Evolutionary conservation across 2,888 invertebrate species (phyloP), one percentile per base, ranked within the genome.

Genomic region (Vesta saturnalis): DNA sequence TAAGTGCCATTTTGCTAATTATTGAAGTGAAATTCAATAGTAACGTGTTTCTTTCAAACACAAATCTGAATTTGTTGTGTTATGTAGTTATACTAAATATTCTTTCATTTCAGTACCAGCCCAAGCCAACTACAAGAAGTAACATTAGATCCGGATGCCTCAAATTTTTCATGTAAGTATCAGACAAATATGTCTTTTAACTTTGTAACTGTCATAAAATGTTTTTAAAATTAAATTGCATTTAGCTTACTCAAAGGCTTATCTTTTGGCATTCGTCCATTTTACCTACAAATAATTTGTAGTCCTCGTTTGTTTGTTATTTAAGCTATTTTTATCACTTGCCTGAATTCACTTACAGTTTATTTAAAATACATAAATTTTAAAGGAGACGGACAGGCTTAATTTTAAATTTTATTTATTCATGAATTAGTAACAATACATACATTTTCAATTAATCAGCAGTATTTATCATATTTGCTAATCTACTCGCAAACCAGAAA

Each of bases 111-210:
- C 88, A 92, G 92, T 80, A 90, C 90, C 62, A 91, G 90, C 80
- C 91, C 92, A 15, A 87, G 90, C 72, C 89, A 89, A 79, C 83
- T 91, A 70, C 89, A 91, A 82, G 91, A 92, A 85, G 89, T 90
- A 82, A 89, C 90, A 55, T 82, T 90, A 80, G 87, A 88, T 76
- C 86, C 83, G 58, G 88, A 88, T 76, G 85, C 84, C 15, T 86
- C 81, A 56, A 67, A 60, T 61, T 79, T 82, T 74, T 78, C 81
- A 71, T 81, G 83, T 83, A 78, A 82, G 82, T 82, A 23, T 23
- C 23, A 23, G 23, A 23, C 3, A 23, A 8, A 8, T 23, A 23
- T 23, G 4, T 3, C 8, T 23, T 15, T 15, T 16, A 47, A 23
- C 8, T 47, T 15, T 47, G 16, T 15, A n/a, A 16, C 14, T 47